Percentiles rank a stretch among this genome's conserved stretches.
Conservation (phyloP, 2,113 vertebrate genomes). For the human region GRCh38 chr2:173985501-173986000, state of each 20-base stretch:
- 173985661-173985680: background rate
- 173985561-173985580: background rate
- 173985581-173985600: background rate
- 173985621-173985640: background rate
- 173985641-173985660: background rate
- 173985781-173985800: background rate
- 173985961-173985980: background rate
- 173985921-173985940: background rate
- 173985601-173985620: background rate
- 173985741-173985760: background rate
- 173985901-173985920: background rate
- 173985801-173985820: background rate
- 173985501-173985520: background rate
- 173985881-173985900: background rate
- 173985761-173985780: background rate
- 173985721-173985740: background rate
- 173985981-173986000: background rate
- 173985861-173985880: background rate
- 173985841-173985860: background rate
- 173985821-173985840: background rate
- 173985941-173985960: background rate
- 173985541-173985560: slow-evolving; percentile 15
- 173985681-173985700: background rate
- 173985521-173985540: background rate
- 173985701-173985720: background rate